Percentiles rank a stretch among this genome's conserved stretches.
Evolutionary conservation across 1,140 invertebrate genomes (phyloP).

Genomic region (Teleopsis dalmanni): DNA sequence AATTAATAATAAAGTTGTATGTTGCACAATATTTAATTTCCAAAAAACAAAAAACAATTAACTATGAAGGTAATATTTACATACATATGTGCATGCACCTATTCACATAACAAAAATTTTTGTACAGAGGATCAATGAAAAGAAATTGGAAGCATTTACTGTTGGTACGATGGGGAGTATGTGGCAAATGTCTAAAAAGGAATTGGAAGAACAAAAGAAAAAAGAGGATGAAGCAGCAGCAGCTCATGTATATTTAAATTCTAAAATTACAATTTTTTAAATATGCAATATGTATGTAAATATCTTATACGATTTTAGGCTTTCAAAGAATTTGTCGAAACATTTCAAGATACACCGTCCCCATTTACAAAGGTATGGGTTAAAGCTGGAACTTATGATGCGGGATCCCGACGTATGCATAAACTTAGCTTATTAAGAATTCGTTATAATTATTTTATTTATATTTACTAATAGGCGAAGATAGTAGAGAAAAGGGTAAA

Average conservation of each 20-base stretch:
- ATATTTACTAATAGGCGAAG: slow-evolving; percentile 55
- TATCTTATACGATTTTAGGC: slow-evolving; percentile 51
- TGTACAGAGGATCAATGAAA: slow-evolving; percentile 58
- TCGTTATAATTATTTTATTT: background rate
- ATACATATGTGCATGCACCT: background rate
- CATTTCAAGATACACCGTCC: slow-evolving; percentile 82
- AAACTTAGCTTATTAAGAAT: background rate
- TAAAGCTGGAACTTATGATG: slow-evolving; percentile 93
- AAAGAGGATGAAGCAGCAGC: slow-evolving; percentile 83
- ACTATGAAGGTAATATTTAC: slow-evolving; percentile 7
- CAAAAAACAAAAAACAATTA: background rate
- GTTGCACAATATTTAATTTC: background rate
- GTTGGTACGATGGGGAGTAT: slow-evolving; percentile 76
- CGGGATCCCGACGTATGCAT: slow-evolving; percentile 75
- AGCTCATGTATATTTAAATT: slow-evolving; percentile 48
- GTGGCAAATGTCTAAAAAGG: slow-evolving; percentile 67
- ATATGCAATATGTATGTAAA: background rate
- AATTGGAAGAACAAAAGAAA: slow-evolving; percentile 79
- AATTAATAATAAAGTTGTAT: too few relatives aligned
- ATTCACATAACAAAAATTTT: background rate
- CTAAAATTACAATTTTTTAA: background rate
- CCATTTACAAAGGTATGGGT: slow-evolving; percentile 85
- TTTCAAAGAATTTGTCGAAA: slow-evolving; percentile 95
- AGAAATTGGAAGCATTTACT: slow-evolving; percentile 75
- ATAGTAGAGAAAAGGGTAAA: slow-evolving; percentile 82